Base-by-base conservation (phyloP, 1,140 invertebrate genomes). In the Hylaeus anthracinus region DNA sequence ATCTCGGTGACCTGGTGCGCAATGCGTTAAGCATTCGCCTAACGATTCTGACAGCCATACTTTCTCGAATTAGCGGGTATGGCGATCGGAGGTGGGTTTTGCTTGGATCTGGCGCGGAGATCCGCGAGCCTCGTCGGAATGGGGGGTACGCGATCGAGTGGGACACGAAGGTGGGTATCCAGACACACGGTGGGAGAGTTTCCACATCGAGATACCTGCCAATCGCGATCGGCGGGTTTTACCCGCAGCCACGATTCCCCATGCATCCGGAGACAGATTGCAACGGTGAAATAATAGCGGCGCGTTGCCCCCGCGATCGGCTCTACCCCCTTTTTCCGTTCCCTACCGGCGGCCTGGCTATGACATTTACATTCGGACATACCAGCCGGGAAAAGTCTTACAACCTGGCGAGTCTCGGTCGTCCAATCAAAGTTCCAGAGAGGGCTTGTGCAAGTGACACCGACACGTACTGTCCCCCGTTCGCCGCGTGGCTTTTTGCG, bases 361-460 rank as follows among this genome's bases (percentile, higher is more conserved):
- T 72, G 63, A 60, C 55, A 80, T 80, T 85, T 77, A 61, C 71
- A 83, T 83, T 87, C 60, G 76, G 48, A 64, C 61, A 74, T 61
- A 73, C 26, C 79, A 66, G 60, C 66, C 26, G 65, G 72, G 74
- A 83, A 82, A 80, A 81, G 64, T 81, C 83, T 83, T 81, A 76
- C 64, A 55, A 60, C 48, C 43, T 26, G 43, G 51, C 43, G 45
- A 41, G 10, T 43, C 65, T 76, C 41, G 45, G 75, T 81, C 81
- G 84, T 75, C 87, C 85, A 88, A 88, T 88, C 87, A 88, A 88
- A 88, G 87, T 87, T 88, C 87, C 75, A 86, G 56, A 78, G 69
- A 63, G 51, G 48, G n/a, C 48, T 79, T 66, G 70, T 79, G 77
- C 77, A 79, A 79, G 77, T 65, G 70, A 72, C 58, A 63, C 12